Evolutionary conservation across 2,888 invertebrate genomes (phyloP).

Genomic region (Charanyca ferruginea): DNA sequence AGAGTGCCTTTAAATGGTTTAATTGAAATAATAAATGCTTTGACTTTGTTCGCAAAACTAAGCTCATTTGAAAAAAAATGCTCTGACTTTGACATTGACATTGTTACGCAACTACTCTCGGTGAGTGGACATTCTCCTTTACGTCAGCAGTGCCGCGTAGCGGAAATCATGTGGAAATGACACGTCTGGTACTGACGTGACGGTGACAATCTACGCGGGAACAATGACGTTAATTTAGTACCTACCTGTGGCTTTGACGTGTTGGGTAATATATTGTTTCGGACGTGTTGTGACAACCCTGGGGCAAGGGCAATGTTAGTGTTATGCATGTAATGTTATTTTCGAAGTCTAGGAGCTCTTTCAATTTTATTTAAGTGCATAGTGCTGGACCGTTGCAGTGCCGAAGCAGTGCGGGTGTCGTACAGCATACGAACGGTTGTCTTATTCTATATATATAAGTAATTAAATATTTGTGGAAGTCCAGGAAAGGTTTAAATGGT

Average conservation of each 20-base stretch:
- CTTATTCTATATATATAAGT: no score
- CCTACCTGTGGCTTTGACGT: conserved; percentile 18
- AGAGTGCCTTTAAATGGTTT: no score
- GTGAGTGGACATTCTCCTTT: conserved; percentile 14
- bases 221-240: conserved; percentile 56
- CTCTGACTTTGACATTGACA: neutral
- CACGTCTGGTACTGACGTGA: conserved; percentile 36
- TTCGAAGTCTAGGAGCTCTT: no score
- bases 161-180: conserved; percentile 67
- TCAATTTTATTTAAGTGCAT: no score
- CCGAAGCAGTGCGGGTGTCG: no score
- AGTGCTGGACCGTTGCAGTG: no score
- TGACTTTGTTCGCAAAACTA: neutral
- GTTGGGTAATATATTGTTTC: neutral
- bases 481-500: no score
- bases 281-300: conserved; percentile 9
- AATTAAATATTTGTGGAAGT: no score
- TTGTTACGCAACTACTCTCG: neutral
- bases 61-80: neutral
- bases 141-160: conserved; percentile 23
- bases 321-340: neutral
- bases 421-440: no score
- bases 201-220: conserved; percentile 36
- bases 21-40: no score
- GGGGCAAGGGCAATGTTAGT: neutral